Conservation (phyloP, 1,140 invertebrate species). For the Agrypnia vestita region DNA sequence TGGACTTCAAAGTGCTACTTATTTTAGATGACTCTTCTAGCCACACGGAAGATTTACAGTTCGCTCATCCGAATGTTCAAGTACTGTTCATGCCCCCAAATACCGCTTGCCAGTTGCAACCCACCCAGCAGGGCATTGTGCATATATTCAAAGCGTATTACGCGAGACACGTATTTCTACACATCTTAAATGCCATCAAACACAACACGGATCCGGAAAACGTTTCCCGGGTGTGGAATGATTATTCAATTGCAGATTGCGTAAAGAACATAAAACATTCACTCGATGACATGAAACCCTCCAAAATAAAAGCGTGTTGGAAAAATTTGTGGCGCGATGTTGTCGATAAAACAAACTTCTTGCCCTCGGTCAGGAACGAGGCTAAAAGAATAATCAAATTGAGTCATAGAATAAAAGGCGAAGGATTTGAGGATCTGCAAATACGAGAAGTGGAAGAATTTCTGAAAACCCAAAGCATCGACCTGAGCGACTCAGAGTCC, state of each 20-base stretch:
- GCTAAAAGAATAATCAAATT: slow-evolving; percentile 29
- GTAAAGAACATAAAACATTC: slow-evolving; percentile 19
- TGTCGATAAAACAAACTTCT: neutral
- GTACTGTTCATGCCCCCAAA: slow-evolving; percentile 27
- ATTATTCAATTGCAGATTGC: slow-evolving; percentile 22
- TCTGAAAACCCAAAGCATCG: slow-evolving; percentile 10
- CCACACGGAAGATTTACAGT: slow-evolving; percentile 32
- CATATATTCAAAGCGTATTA: slow-evolving; percentile 33
- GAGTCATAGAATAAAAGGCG: slow-evolving; percentile 11
- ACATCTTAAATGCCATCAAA: neutral
- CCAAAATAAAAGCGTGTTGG: slow-evolving; percentile 16
- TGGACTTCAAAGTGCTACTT: slow-evolving; percentile 26
- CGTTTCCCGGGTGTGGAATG: slow-evolving; percentile 8
- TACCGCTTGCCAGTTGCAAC: neutral
- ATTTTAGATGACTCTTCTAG: slow-evolving; percentile 14
- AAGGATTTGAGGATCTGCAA: slow-evolving; percentile 18
- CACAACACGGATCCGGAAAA: neutral
- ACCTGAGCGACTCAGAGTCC: neutral
- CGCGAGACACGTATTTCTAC: slow-evolving; percentile 1
- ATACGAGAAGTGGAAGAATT: slow-evolving; percentile 21
- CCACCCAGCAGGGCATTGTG: slow-evolving; percentile 7
- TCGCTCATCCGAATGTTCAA: slow-evolving; percentile 37
- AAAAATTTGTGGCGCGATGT: slow-evolving; percentile 24
- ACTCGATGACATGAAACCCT: slow-evolving; percentile 17
- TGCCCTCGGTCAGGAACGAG: slow-evolving; percentile 26